Conservation (phyloP, 1,140 invertebrate genomes). For the Bradynema listronoti region DNA sequence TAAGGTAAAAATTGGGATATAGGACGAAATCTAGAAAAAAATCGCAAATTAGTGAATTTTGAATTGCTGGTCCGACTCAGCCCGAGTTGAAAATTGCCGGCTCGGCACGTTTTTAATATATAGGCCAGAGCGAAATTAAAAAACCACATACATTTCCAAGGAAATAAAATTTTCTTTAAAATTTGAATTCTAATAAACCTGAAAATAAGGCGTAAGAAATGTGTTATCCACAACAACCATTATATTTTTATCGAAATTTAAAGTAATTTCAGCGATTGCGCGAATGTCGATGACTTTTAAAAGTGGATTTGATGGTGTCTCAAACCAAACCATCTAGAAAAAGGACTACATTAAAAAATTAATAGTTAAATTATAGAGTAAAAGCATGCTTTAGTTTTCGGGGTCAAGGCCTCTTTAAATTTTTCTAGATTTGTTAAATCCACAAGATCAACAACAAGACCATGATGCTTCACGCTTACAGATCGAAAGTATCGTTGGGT, state of each 20-base stretch:
- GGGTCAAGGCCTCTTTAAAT: conserved; percentile 68
- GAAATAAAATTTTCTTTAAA: neutral
- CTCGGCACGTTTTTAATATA: too few relatives aligned
- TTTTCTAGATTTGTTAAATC: conserved; percentile 70
- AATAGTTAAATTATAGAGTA: neutral
- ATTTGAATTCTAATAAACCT: neutral
- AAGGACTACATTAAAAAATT: conserved; percentile 62
- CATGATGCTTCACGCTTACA: conserved; percentile 26
- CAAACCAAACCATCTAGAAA: conserved; percentile 77
- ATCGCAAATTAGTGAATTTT: too few relatives aligned
- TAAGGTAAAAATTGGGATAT: too few relatives aligned
- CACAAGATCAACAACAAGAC: conserved; percentile 59
- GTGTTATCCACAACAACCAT: conserved; percentile 92
- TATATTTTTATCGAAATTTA: conserved; percentile 62
- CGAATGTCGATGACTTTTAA: conserved; percentile 83
- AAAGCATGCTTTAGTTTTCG: conserved; percentile 74
- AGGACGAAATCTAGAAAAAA: too few relatives aligned
- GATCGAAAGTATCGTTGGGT: conserved; percentile 31
- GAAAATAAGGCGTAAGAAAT: conserved; percentile 72
- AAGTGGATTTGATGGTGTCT: conserved; percentile 93
- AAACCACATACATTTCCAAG: too few relatives aligned
- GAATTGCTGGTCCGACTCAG: too few relatives aligned
- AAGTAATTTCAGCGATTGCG: conserved; percentile 67
- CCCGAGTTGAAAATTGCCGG: too few relatives aligned
- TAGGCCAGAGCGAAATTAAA: too few relatives aligned